Evolutionary conservation across 2,888 invertebrate genomes (phyloP).

Genomic region (Dasypolia templi): DNA sequence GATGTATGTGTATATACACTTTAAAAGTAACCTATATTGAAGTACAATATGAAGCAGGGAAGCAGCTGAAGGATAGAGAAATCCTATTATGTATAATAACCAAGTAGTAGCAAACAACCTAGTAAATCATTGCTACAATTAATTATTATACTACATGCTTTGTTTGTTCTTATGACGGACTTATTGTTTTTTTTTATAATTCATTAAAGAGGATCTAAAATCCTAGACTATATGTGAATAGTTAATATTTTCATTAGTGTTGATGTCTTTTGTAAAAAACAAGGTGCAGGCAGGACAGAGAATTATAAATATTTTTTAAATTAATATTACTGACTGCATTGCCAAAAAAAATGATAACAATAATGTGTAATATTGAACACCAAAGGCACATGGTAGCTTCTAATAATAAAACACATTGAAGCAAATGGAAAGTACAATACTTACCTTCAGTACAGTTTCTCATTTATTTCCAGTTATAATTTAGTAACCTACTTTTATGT

Average conservation of each 20-base stretch:
- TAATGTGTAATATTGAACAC: neutral
- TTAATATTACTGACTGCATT: neutral
- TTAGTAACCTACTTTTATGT: neutral
- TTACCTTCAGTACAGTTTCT: conserved; percentile 27
- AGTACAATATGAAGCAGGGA: conserved; percentile 3
- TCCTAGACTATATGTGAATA: neutral
- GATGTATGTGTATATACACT: conserved; percentile 18
- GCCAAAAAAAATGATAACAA: conserved; percentile 9
- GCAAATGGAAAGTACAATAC: neutral
- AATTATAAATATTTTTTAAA: too few species aligned
- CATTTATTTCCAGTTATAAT: conserved; percentile 11
- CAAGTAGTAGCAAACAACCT: neutral
- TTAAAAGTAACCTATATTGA: neutral
- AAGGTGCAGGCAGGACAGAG: too few species aligned
- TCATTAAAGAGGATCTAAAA: neutral
- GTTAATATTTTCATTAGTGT: neutral
- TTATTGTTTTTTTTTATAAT: neutral
- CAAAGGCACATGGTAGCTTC: neutral
- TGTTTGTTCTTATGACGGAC: neutral
- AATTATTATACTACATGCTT: neutral
- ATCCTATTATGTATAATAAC: conserved; percentile 24
- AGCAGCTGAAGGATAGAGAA: conserved; percentile 56
- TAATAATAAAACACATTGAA: neutral
- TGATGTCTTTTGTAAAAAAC: neutral
- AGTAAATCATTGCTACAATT: conserved; percentile 10